Base-by-base conservation (phyloP, 1,140 invertebrate species). In the Potamilus streckersoni region DNA sequence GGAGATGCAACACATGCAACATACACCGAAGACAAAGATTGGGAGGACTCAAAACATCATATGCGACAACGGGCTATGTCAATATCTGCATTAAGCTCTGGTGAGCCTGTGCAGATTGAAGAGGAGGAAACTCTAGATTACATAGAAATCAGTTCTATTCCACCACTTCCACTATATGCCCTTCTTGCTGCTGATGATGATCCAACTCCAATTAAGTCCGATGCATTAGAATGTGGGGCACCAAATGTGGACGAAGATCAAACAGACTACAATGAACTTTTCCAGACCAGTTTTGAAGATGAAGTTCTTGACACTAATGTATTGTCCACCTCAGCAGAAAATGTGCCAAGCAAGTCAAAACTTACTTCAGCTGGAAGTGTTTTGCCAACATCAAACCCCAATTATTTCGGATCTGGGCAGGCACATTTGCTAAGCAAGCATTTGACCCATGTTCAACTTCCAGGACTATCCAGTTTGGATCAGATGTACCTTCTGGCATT, bases 401-500 rank as follows among this genome's bases (percentile, higher is more conserved):
- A 87, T 56, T 84, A 87, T 73, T 90, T 92, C 85, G 85, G 85
- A 20, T 81, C 87, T 6, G 75, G 80, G 15, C 87, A 92, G 74
- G 87, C 88, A n/a, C 85, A 88, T 61, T 79, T 90, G 0, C 90
- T 99, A 14, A 96, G 96, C 0, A 93, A 96, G 5, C 92, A 99
- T 23, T 91, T 99, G 16, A 99, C 97, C 0, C 97, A 99, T 88
- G 97, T 96, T 2, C 97, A 99, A 90, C 91, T 99, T 23, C 98
- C 98, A 1, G 98, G 98, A 0, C 91, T 99, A 8, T 98, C 97
- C 4, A 98, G 96, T 86, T 92, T 99, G 31, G 98, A 99, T 91
- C 98, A 99, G 89, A 99, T 99, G 97, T 98, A 99, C 91, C 91
- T 99, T 49, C 90, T 99, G 14, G 98, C 98, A 11, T 88, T 99